Evolutionary conservation across 2,797 vertebrate genomes (phyloP).

Genomic region (Peromyscus attwateri): DNA sequence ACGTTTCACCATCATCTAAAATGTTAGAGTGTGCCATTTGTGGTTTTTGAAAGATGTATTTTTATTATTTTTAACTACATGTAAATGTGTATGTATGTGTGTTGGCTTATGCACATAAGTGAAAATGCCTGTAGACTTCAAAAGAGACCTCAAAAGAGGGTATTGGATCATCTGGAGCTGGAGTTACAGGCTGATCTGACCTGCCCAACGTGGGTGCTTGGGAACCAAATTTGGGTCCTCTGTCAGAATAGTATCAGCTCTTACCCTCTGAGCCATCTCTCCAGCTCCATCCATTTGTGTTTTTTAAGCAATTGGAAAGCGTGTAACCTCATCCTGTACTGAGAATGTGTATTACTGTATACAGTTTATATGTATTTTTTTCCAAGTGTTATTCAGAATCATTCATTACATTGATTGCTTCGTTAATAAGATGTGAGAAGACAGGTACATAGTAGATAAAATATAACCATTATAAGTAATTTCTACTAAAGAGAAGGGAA

Average conservation of each 20-base stretch:
- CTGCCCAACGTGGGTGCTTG: background rate
- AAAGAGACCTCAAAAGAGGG: background rate
- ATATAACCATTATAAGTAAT: conserved; percentile 40
- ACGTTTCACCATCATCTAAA: background rate
- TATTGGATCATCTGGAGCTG: background rate
- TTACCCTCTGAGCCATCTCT: background rate
- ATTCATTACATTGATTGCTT: conserved; percentile 37
- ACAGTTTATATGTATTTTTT: background rate
- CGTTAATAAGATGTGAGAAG: conserved; percentile 27
- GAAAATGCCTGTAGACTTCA: background rate
- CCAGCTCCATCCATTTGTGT: background rate
- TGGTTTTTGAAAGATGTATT: background rate
- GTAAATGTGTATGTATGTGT: background rate
- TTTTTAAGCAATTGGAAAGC: conserved; percentile 9
- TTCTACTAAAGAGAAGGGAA: conserved; percentile 34
- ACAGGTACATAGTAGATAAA: conserved; percentile 40
- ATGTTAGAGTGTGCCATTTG: background rate
- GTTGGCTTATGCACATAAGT: background rate
- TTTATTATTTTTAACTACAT: background rate
- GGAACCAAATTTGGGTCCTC: background rate
- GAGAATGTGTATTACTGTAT: background rate
- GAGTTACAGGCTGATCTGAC: background rate
- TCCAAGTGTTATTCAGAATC: background rate
- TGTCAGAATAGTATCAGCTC: background rate
- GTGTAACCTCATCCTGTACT: background rate